Evolutionary conservation across 2,113 vertebrate species (phyloP), one percentile per base, ranked within the genome.

Genomic region (Cranoglanis bouderius): DNA sequence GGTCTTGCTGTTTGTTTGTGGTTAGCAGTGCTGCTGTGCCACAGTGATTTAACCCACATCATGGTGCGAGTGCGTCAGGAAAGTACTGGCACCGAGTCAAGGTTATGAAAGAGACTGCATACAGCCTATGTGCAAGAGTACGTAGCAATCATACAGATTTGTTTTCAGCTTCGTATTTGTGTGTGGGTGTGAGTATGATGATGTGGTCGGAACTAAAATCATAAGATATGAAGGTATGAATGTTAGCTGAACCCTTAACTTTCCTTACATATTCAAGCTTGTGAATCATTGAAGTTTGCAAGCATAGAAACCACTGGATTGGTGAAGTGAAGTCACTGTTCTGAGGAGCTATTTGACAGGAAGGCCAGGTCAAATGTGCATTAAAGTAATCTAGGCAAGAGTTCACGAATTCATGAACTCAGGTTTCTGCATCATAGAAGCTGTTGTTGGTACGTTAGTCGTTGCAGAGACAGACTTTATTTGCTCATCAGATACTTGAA

Each of bases 21-120:
- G 67, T 14, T 84, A 55, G 40, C 53, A 51, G 81, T 29, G 6
- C n/a, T 14, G n/a, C 57, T 75, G 6, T 46, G 53, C 26, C 3
- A 13, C 26, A 1, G 24, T 49, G 82, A 75, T 88, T 53, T 80
- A 51, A 67, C 46, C 72, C 83, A 43, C 74, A 57, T 88, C 72
- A 53, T 57, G 61, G 40, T 78, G 38, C 19, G 14, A 61, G 43
- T 77, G 88, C 46, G 43, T 85, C 72, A 80, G 57, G 82, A 75
- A 21, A 59, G 29, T 67, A 40, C 59, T 88, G 72, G 70, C 72
- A 9, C 43, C 16, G 12, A 53, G 16, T 55, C 43, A 89, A 65
- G 26, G 74, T 65, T 55, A 85, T 24, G 29, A 53, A 35, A 51
- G 59, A 29, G 12, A 65, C 26, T 84, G 87, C 82, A n/a, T 26